These are phyloP conservation scores for Lucifuga dentata DNA, from an alignment of 2,113 vertebrate species.

Conservation along the genomic window DNA sequence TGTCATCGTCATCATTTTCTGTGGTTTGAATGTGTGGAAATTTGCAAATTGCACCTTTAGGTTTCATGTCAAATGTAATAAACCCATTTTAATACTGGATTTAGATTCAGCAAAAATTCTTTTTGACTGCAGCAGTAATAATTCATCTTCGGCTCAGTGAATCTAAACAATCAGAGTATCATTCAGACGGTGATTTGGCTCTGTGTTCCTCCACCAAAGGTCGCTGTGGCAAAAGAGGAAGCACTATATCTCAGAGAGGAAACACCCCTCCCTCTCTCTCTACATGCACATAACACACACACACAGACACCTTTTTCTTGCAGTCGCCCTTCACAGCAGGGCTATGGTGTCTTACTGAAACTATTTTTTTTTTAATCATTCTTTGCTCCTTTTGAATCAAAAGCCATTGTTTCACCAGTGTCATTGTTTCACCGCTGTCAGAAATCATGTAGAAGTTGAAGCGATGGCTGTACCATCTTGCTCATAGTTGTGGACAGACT, in stretches of 20 bases:
- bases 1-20: no score
- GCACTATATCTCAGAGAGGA: conserved; percentile 37
- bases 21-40: no score
- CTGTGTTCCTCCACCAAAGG: conserved; percentile 14
- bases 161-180: conserved; percentile 23
- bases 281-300: not conserved
- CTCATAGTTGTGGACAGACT: conserved; percentile 23
- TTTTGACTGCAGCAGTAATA: no score
- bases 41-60: no score
- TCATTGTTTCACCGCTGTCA: not conserved
- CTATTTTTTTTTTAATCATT: conserved; percentile 18
- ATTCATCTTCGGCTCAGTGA: no score
- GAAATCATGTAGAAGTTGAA: not conserved
- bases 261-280: not conserved
- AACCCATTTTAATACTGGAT: no score
- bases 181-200: conserved; percentile 8
- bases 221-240: conserved; percentile 29
- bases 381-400: not conserved
- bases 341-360: conserved; percentile 13
- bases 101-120: no score
- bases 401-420: not conserved
- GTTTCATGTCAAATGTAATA: no score
- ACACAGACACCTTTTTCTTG: conserved; percentile 6
- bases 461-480: not conserved
- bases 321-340: conserved; percentile 1